phyloP scores from a whole-genome alignment of 2,113 vertebrate species.

The Heptranchias perlo region DNA sequence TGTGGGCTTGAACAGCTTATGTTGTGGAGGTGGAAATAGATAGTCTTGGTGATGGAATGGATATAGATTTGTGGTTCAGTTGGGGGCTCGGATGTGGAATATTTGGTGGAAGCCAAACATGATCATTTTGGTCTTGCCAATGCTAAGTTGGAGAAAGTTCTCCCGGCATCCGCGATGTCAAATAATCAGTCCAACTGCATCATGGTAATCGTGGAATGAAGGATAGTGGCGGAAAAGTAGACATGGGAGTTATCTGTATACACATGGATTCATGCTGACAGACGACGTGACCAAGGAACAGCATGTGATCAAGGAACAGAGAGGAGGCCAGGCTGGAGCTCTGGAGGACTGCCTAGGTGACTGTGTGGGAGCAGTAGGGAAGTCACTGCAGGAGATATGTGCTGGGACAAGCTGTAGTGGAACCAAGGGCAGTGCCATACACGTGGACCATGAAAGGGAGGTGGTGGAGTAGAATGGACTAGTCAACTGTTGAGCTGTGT shows the following conservation, averaged over 20 bases:
- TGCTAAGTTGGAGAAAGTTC: too few species aligned
- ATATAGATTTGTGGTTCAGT: background rate
- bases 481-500: background rate
- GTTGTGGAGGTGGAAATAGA: background rate
- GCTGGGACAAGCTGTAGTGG: background rate
- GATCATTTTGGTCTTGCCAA: background rate
- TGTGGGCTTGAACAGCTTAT: background rate
- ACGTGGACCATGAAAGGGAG: background rate
- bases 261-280: background rate
- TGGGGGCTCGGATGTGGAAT: background rate
- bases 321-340: background rate
- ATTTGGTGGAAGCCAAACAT: background rate
- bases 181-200: background rate
- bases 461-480: background rate
- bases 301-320: background rate
- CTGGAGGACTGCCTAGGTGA: background rate
- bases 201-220: background rate
- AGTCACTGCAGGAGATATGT: background rate
- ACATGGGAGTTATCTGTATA: background rate
- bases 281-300: background rate
- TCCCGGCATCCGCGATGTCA: background rate
- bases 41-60: background rate
- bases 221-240: background rate
- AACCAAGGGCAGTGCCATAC: background rate
- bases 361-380: background rate